phyloP scores from a whole-genome alignment of 2,888 invertebrate species.

The Antheraea yamamai region DNA sequence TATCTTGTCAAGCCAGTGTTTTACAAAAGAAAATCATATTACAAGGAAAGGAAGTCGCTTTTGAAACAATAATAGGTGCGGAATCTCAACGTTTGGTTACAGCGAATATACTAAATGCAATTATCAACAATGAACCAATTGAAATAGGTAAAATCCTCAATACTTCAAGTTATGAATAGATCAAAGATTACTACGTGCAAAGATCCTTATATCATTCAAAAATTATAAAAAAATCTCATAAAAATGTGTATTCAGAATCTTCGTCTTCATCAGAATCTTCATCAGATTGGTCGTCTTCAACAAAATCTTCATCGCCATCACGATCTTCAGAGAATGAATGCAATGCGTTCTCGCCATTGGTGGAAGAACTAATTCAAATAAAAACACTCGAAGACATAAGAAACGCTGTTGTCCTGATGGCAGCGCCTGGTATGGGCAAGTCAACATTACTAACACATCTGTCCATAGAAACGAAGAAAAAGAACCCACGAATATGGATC shows the following conservation, averaged over 20 bases:
- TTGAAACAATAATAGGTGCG: not conserved
- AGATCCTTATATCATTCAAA: slow-evolving; percentile 19
- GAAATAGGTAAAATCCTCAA: slow-evolving; percentile 19
- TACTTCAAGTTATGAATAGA: slow-evolving; percentile 25
- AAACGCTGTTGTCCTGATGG: slow-evolving; percentile 1
- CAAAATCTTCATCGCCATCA: not conserved
- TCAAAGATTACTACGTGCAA: slow-evolving; percentile 26
- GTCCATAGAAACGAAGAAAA: slow-evolving; percentile 27
- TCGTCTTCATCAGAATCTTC: not conserved
- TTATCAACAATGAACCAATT: slow-evolving; percentile 23
- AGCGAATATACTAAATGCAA: not conserved
- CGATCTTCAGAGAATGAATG: not conserved
- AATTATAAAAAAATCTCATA: not conserved
- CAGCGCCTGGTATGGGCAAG: slow-evolving; percentile 34
- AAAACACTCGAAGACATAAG: not conserved
- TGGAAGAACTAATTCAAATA: not conserved
- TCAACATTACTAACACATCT: slow-evolving; percentile 33
- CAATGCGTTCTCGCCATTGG: not conserved
- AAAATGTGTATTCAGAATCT: not conserved
- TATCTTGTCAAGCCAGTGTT: not conserved
- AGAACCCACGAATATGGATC: slow-evolving; percentile 28
- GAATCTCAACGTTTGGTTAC: not conserved
- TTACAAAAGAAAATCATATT: not conserved
- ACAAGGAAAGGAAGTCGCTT: slow-evolving; percentile 1
- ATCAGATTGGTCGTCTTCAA: too few relatives aligned